Evolutionary conservation across 1,140 invertebrate species (phyloP).

Genomic region (Epicauta chinensis): DNA sequence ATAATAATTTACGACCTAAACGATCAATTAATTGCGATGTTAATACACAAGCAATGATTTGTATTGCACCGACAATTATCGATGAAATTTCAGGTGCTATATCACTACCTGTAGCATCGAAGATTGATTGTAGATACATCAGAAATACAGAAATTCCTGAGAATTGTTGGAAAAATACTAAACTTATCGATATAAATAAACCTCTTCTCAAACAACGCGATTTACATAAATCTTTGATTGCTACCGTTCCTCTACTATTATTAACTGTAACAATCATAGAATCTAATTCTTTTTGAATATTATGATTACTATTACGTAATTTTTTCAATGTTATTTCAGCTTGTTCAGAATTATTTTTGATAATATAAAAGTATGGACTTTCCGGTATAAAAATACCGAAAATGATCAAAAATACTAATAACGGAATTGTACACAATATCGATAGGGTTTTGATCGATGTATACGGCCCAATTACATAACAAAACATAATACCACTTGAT

Average conservation of each 20-base stretch:
- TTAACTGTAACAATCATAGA: neutral
- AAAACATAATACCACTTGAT: slow-evolving; percentile 20
- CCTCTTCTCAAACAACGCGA: no score
- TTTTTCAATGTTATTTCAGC: slow-evolving; percentile 11
- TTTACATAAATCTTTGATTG: no score
- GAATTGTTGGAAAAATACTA: slow-evolving; percentile 59
- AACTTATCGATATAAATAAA: no score
- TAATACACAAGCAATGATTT: no score
- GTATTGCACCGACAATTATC: no score
- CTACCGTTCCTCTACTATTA: slow-evolving; percentile 14
- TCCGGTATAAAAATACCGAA: slow-evolving; percentile 56
- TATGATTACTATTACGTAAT: neutral
- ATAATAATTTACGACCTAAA: no score
- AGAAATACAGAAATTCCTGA: slow-evolving; percentile 76
- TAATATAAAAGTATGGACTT: slow-evolving; percentile 53
- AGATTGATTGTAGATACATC: slow-evolving; percentile 71
- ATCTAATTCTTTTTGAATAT: slow-evolving; percentile 4
- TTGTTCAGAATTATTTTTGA: slow-evolving; percentile 3
- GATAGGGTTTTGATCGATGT: slow-evolving; percentile 50
- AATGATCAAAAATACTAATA: slow-evolving; percentile 45
- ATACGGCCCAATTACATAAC: slow-evolving; percentile 54
- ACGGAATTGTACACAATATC: slow-evolving; percentile 43
- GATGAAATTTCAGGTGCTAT: no score
- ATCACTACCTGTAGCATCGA: slow-evolving; percentile 54
- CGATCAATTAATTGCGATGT: no score